phyloP scores from a whole-genome alignment of 2,888 invertebrate species.

The Pseudococcus longispinus region DNA sequence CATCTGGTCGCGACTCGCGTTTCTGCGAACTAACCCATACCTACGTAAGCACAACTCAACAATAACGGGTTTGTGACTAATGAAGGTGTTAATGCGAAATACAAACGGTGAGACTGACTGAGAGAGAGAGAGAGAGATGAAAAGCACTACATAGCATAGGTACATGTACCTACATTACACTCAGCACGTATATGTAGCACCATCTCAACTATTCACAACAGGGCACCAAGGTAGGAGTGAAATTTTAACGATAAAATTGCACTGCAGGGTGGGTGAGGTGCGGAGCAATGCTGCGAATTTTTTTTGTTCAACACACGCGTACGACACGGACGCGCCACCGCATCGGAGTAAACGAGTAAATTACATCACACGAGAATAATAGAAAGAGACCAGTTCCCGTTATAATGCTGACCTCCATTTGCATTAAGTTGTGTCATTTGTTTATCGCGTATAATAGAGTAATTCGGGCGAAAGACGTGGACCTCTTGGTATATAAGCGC shows the following conservation, averaged over 20 bases:
- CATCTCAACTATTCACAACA: not conserved
- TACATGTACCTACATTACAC: not conserved
- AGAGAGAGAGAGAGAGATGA: not conserved
- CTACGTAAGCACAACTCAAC: not conserved
- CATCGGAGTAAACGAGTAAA: not conserved
- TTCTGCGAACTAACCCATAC: not conserved
- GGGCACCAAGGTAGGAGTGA: not conserved
- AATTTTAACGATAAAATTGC: not conserved
- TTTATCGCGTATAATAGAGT: slow-evolving; percentile 22
- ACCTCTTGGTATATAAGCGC: not conserved
- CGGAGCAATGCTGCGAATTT: not conserved
- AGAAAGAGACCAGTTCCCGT: slow-evolving; percentile 23
- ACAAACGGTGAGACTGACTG: too few relatives aligned
- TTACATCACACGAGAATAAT: slow-evolving; percentile 17
- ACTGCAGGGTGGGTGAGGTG: not conserved
- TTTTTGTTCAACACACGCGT: not conserved
- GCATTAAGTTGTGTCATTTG: slow-evolving; percentile 25
- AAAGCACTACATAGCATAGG: not conserved
- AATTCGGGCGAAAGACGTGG: slow-evolving; percentile 22
- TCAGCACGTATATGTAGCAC: not conserved
- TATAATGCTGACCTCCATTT: slow-evolving; percentile 26
- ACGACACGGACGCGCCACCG: not conserved
- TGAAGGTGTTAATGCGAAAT: not conserved
- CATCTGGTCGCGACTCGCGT: not conserved
- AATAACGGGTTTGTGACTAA: not conserved